A percentile compares a stretch with the other conserved stretches of the same genome.
phyloP scores from a whole-genome alignment of 23 tunicate genomes.

The Trididemnum nubilum region DNA sequence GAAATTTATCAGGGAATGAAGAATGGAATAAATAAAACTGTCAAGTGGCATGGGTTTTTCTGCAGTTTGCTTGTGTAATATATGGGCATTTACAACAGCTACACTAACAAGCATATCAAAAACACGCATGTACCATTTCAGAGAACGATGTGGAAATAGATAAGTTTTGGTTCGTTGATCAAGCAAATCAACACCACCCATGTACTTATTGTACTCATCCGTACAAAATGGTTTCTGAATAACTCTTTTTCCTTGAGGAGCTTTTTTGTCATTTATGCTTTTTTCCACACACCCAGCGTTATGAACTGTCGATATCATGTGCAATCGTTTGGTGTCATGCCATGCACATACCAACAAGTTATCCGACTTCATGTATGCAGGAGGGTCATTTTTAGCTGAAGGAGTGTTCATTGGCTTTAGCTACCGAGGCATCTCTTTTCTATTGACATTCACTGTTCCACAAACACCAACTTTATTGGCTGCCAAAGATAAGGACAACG shows the following conservation, averaged over 20 bases:
- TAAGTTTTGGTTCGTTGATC: background rate
- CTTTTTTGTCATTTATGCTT: background rate
- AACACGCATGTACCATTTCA: slow-evolving; percentile 1
- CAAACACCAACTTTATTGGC: slow-evolving; percentile 5
- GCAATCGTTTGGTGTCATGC: slow-evolving; percentile 28
- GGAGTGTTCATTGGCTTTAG: background rate
- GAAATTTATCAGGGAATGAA: slow-evolving; percentile 7
- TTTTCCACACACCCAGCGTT: background rate
- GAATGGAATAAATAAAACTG: background rate
- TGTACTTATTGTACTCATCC: background rate
- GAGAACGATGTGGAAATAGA: slow-evolving; percentile 20
- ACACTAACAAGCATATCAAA: background rate
- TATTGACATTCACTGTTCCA: slow-evolving; percentile 35
- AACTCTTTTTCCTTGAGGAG: background rate
- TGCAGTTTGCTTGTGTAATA: background rate
- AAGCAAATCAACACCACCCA: slow-evolving; percentile 17
- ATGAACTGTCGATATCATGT: background rate
- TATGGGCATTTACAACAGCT: slow-evolving; percentile 17
- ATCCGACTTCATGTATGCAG: slow-evolving; percentile 7
- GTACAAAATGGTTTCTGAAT: slow-evolving; percentile 17
- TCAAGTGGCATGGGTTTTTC: background rate
- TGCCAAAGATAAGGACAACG: background rate
- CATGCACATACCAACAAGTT: slow-evolving; percentile 16
- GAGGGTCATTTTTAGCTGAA: background rate
- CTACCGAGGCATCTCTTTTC: background rate